Base-by-base conservation (phyloP, 2,797 vertebrate genomes). In the Phataginus tricuspis region DNA sequence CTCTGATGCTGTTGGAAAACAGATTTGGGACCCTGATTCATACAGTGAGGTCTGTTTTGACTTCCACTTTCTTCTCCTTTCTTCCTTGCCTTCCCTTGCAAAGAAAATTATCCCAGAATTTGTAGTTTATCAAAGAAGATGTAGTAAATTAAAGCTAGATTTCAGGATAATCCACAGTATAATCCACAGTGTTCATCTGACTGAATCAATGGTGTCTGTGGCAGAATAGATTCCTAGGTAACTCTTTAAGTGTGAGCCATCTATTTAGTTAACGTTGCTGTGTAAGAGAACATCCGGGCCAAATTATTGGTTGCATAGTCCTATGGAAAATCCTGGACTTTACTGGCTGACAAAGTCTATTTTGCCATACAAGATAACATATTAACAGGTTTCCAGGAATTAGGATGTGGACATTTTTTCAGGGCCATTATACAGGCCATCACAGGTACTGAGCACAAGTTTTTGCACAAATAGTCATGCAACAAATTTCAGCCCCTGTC, bases 1-100 rank as follows among this genome's bases (percentile, higher is more conserved):
- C 90, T 96, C 83, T 75, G 74, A 95, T 23, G 85, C 55, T 95
- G 64, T 71, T 71, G n/a, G 68, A 96, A 93, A 83, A 92, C 21
- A 94, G 74, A 15, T 86, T 94, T 25, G n/a, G 23, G 10, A 57
- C 84, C 90, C 68, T 7, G 63, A 51, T 55, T 96, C 25, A 61
- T 29, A 39, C 4, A 71, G 25, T 37, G n/a, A 87, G 2, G 2
- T 94, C 21, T 25, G 7, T 84, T 86, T 82, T 93, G 25, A 53
- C 21, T 95, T 97, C 37, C 18, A 64, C 9, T 39, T 96, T 96
- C 80, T 77, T 96, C 1, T 0, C n/a, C 13, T 71, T 89, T 66
- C 31, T 53, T 68, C 5, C 2, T 37, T 86, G 0, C 7, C 4
- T 25, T 3, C 14, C 3, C 6, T 69, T 87, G 25, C 39, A 55